Conservation (phyloP, 2,113 vertebrate species). For the Myotis lucifugus region DNA sequence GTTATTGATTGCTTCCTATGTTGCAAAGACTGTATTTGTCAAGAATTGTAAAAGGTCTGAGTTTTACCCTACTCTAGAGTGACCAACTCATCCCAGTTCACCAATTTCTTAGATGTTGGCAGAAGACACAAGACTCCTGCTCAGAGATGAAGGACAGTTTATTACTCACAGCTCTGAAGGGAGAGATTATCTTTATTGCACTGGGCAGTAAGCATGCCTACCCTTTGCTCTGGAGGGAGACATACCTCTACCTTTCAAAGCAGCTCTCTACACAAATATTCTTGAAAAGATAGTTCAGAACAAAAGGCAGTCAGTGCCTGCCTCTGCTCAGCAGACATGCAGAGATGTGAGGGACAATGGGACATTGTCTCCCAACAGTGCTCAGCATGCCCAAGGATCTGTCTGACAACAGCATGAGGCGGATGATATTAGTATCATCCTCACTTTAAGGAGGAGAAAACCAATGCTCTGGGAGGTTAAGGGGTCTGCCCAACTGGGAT, state of each 20-base stretch:
- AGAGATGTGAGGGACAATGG: background rate
- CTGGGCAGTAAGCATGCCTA: background rate
- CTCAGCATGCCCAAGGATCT: background rate
- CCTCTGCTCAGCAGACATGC: background rate
- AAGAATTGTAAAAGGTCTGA: background rate
- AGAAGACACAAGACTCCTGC: background rate
- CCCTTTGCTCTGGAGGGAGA: background rate
- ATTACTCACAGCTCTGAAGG: background rate
- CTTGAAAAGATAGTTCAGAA: background rate
- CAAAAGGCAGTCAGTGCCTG: background rate
- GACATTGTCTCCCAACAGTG: background rate
- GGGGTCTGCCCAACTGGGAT: background rate
- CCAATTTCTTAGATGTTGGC: background rate
- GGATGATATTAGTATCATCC: background rate
- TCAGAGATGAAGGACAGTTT: background rate
- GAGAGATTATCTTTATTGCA: background rate
- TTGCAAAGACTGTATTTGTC: background rate
- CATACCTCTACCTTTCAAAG: background rate
- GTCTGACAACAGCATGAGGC: background rate
- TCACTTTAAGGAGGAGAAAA: constrained; percentile 1
- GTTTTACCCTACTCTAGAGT: background rate
- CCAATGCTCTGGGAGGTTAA: background rate
- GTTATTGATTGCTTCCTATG: background rate
- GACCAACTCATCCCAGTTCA: background rate
- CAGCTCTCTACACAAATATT: background rate